Base-by-base conservation (phyloP, 2,113 vertebrate species). In the Melospiza georgiana region DNA sequence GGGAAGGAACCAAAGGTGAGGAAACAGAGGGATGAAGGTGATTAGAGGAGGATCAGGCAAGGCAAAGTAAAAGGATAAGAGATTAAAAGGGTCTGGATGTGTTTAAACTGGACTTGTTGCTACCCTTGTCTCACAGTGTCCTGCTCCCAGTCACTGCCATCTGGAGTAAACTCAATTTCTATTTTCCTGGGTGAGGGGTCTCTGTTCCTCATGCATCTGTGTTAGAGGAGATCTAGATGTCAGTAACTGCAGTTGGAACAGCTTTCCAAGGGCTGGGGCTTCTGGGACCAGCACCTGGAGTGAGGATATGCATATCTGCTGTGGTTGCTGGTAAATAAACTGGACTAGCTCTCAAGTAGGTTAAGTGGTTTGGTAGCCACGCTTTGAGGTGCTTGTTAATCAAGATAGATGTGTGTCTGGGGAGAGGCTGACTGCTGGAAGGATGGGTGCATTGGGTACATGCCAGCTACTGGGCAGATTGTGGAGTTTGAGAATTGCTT, bases 61-160 rank as follows among this genome's bases (percentile, higher is more conserved):
- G 3, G 21, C 15, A 78, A 90, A 44, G 5, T 43, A 39, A 81
- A 87, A 76, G 5, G 39, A 46, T 73, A 76, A 76, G 48, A 63
- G 10, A 6, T 87, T 89, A 59, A 84, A 76, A 80, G 25, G 11
- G 7, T 54, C 28, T 76, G 33, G 5, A 59, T 72, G 28, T 43
- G 13, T 68, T 52, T 33, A 61, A 76, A 69, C 13, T 57, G 41
- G 27, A 8, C 22, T 74, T 69, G 27, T 41, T 4, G 24, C 24
- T n/a, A 28, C 0, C 0, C 12, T 65, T 74, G 27, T 65, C 18
- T 65, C 33, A 33, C 39, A 25, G 43, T 25, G 44, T 12, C 28
- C 49, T 58, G 18, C 0, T 0, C 12, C 2, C 14, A 12, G 5
- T 51, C 33, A 18, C 20, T 69, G 43, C 11, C 22, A 6, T 37